These are phyloP conservation scores for Romanogobio albipinnatus DNA, from an alignment of 2,113 vertebrate species.

Conservation along the genomic window DNA sequence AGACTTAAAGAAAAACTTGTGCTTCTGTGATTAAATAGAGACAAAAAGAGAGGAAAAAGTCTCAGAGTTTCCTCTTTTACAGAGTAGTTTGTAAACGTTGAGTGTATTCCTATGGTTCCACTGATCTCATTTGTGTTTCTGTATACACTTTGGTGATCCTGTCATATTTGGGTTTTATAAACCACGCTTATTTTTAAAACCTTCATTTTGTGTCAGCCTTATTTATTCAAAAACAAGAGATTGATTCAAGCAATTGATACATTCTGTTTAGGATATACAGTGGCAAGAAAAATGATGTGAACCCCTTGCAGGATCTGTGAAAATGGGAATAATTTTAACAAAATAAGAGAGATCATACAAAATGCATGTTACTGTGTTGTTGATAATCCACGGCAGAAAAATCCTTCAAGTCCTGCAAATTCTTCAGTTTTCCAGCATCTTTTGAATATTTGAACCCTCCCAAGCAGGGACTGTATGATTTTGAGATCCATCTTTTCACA, in stretches of 20 bases:
- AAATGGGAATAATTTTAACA: no score
- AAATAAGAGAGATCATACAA: no score
- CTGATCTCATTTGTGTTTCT: constrained; percentile 80
- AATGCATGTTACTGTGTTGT: no score
- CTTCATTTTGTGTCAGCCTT: constrained; percentile 68
- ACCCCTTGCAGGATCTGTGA: no score
- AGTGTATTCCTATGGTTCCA: constrained; percentile 76
- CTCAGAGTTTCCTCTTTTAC: constrained; percentile 67
- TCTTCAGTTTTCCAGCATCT: no score
- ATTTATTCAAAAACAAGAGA: constrained; percentile 32
- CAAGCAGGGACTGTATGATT: no score
- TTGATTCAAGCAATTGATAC: constrained; percentile 66
- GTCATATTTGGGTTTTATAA: constrained; percentile 87
- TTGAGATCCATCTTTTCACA: no score
- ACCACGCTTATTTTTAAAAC: constrained; percentile 84
- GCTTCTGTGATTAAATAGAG: constrained; percentile 92
- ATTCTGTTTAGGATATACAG: background rate
- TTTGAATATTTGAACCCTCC: no score
- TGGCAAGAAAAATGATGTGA: no score
- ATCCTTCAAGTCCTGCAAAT: no score
- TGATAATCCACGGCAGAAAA: no score
- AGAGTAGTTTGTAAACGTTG: constrained; percentile 79
- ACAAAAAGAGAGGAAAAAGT: constrained; percentile 68
- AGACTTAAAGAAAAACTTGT: constrained; percentile 65
- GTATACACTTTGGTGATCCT: constrained; percentile 84